These are phyloP conservation scores for Cephalotes varians DNA, from an alignment of 2,888 invertebrate genomes.

Conservation along the genomic window DNA sequence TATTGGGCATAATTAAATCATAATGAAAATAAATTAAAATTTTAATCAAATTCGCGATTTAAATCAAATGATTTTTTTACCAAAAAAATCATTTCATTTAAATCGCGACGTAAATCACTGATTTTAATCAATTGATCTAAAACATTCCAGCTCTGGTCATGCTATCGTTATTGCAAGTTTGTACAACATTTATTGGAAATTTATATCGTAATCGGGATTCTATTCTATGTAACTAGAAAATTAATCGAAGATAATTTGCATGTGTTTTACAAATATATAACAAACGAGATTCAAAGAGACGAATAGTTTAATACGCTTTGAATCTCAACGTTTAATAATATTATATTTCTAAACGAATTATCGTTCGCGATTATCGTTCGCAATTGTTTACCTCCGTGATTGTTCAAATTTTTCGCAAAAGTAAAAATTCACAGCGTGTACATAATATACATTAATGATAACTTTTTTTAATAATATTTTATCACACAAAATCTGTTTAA, in stretches of 20 bases:
- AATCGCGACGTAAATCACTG: too few species aligned
- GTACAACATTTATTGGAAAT: constrained; percentile 68
- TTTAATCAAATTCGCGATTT: too few species aligned
- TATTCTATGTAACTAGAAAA: constrained; percentile 62
- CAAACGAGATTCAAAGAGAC: constrained; percentile 27
- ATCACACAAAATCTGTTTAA: not conserved
- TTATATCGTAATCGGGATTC: constrained; percentile 58
- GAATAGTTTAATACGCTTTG: constrained; percentile 30
- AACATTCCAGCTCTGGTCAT: too few species aligned
- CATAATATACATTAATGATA: not conserved
- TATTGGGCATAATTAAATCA: too few species aligned
- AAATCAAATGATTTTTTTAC: too few species aligned
- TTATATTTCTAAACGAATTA: constrained; percentile 5
- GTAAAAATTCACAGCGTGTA: not conserved
- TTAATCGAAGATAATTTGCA: constrained; percentile 70
- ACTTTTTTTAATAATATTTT: constrained; percentile 3
- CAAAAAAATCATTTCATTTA: too few species aligned
- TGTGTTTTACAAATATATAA: constrained; percentile 61
- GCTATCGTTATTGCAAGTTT: constrained; percentile 47
- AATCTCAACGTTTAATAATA: constrained; percentile 27
- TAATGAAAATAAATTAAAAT: too few species aligned
- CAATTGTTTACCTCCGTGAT: not conserved
- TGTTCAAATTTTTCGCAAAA: not conserved
- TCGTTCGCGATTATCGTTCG: constrained; percentile 25
- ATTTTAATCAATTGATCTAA: too few species aligned